phyloP scores from a whole-genome alignment of 2,113 vertebrate genomes.

The Cathartes aura region DNA sequence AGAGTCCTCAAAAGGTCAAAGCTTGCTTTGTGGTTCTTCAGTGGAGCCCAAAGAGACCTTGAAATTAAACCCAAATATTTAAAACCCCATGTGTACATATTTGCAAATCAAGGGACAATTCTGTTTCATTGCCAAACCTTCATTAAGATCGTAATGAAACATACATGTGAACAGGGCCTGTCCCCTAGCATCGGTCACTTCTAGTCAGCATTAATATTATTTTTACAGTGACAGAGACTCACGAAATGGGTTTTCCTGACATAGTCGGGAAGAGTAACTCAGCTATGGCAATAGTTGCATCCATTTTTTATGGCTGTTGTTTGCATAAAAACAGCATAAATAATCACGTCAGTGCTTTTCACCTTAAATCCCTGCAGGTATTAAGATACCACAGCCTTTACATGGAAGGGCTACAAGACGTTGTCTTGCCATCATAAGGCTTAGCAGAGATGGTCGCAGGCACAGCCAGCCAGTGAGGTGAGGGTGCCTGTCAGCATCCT shows the following conservation, averaged over 20 bases:
- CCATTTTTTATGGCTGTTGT: neutral
- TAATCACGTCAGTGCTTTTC: neutral
- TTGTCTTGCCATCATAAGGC: neutral
- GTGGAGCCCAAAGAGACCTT: neutral
- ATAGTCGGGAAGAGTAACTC: neutral
- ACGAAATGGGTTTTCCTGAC: neutral
- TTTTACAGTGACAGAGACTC: neutral
- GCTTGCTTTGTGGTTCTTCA: neutral
- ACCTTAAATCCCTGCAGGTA: neutral
- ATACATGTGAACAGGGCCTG: neutral
- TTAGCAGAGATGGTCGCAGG: neutral
- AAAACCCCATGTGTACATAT: neutral
- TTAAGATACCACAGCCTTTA: neutral
- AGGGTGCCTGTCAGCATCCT: neutral
- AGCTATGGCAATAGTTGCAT: neutral
- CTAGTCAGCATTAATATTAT: neutral
- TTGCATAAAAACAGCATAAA: neutral
- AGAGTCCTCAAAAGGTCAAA: neutral
- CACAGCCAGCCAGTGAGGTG: neutral
- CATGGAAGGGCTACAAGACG: fast-evolving
- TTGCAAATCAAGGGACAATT: neutral
- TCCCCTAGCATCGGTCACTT: neutral
- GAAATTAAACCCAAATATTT: neutral
- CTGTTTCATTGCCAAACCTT: neutral
- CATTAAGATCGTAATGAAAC: neutral